phyloP scores from a whole-genome alignment of 2,888 invertebrate species.

The Noctua comes region DNA sequence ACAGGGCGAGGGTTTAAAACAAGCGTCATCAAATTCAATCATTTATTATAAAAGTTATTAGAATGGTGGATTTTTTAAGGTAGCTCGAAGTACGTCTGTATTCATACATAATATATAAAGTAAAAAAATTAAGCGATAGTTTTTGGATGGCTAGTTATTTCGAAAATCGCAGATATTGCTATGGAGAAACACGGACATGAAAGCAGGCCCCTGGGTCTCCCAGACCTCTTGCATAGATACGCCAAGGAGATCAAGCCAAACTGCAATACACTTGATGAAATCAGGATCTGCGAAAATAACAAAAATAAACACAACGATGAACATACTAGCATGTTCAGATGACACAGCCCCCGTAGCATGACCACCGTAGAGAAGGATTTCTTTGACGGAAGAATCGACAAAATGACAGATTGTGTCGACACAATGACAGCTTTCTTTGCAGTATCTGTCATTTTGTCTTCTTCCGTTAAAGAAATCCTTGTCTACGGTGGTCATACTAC shows the following conservation, averaged over 20 bases:
- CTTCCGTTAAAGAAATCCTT: too few relatives aligned
- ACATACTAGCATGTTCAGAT: too few relatives aligned
- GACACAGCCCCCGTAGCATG: too few relatives aligned
- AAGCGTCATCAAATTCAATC: neutral
- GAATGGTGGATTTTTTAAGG: neutral
- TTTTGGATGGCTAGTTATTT: neutral
- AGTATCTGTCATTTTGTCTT: too few relatives aligned
- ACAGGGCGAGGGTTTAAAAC: neutral
- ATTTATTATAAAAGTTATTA: neutral
- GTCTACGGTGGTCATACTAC: too few relatives aligned
- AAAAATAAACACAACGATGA: neutral
- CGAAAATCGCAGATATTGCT: constrained; percentile 72
- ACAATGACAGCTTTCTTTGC: too few relatives aligned
- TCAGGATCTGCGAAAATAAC: constrained; percentile 65
- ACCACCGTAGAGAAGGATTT: too few relatives aligned
- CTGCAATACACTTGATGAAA: constrained; percentile 39
- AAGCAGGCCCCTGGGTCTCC: constrained; percentile 59
- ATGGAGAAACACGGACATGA: constrained; percentile 69
- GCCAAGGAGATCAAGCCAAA: constrained; percentile 30
- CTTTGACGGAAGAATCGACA: too few relatives aligned
- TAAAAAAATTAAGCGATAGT: neutral
- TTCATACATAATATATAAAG: neutral
- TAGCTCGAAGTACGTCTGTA: neutral
- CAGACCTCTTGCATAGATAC: constrained; percentile 63
- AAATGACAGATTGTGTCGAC: too few relatives aligned